Evolutionary conservation across 2,113 vertebrate genomes (phyloP).

Genomic region (Ibidorhyncha struthersii): DNA sequence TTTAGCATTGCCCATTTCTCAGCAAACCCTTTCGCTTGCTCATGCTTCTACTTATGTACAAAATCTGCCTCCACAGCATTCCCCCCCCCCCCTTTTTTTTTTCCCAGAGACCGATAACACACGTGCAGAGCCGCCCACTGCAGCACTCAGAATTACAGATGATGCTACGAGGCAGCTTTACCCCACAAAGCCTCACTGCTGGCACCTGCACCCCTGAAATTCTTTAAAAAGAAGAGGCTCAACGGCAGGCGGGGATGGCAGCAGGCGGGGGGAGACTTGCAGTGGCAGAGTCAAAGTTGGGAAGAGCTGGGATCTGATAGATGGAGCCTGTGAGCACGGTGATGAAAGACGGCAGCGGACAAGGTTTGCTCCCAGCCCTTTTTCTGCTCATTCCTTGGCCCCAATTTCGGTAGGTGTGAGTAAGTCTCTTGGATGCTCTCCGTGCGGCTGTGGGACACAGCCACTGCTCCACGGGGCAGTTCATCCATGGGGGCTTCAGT

Average conservation of each 20-base stretch:
- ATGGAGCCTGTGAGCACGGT: background rate
- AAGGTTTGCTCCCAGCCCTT: background rate
- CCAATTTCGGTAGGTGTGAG: accelerated
- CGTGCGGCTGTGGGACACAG: no score
- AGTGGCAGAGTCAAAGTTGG: background rate
- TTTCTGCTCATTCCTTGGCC: background rate
- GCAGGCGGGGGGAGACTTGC: background rate
- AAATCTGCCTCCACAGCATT: background rate
- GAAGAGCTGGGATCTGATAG: background rate
- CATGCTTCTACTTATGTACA: background rate
- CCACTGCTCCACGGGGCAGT: background rate
- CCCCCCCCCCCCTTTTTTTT: background rate
- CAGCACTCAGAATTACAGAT: background rate
- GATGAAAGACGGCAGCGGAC: no score
- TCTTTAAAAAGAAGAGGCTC: background rate
- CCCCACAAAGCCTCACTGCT: background rate
- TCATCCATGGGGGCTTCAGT: background rate
- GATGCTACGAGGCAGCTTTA: background rate
- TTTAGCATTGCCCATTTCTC: background rate
- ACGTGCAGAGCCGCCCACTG: background rate
- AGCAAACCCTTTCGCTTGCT: background rate
- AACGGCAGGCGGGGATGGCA: background rate
- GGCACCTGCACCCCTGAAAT: background rate
- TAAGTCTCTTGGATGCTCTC: background rate
- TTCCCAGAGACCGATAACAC: background rate